These are phyloP conservation scores for Luperina testacea DNA, from an alignment of 2,888 invertebrate genomes.

Conservation along the genomic window DNA sequence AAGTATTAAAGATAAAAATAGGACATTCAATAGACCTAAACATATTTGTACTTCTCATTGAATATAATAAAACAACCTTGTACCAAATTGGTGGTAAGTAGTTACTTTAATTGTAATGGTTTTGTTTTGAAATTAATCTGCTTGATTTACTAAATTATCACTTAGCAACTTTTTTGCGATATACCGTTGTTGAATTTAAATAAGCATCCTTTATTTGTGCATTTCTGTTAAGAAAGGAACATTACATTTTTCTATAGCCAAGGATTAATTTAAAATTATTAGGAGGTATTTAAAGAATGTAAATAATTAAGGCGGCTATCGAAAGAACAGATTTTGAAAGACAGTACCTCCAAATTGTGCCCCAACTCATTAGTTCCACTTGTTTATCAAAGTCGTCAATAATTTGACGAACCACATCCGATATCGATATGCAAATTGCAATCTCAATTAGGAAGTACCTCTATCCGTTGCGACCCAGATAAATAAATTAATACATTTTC, in stretches of 20 bases:
- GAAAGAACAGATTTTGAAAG: not conserved
- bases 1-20: conserved; percentile 19
- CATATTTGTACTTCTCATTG: conserved; percentile 30
- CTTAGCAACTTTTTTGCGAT: not conserved
- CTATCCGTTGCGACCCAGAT: conserved; percentile 10
- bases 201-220: not conserved
- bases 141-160: not conserved
- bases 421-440: conserved; percentile 21
- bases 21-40: conserved; percentile 43
- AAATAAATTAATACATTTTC: conserved; percentile 28
- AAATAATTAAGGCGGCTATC: not conserved
- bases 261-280: not conserved
- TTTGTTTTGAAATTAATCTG: conserved; percentile 23
- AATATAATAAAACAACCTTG: conserved; percentile 43
- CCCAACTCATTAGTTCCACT: not conserved
- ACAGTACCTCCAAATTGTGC: not conserved
- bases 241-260: not conserved
- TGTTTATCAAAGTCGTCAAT: conserved; percentile 1
- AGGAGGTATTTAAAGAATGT: not conserved
- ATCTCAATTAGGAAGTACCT: conserved; percentile 22
- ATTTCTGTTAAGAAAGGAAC: not conserved
- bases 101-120: conserved; percentile 32
- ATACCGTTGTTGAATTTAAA: not conserved
- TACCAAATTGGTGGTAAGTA: conserved; percentile 22
- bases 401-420: conserved; percentile 14